phyloP scores from a whole-genome alignment of 2,113 vertebrate genomes.

The Herpetotheres cachinnans region DNA sequence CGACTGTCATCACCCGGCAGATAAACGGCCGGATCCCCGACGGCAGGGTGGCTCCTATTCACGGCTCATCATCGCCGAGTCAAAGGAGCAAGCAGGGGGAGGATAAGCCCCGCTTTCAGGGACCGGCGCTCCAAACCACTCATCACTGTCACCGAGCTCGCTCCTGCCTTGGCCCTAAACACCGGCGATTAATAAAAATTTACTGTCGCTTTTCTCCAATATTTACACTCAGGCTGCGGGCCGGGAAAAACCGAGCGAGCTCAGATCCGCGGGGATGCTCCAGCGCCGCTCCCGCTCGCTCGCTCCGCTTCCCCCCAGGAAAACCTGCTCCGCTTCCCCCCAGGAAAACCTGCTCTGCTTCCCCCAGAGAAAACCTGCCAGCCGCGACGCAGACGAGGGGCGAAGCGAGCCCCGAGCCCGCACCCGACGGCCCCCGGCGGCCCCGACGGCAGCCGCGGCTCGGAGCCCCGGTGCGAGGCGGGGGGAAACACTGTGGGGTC shows the following conservation, averaged over 20 bases:
- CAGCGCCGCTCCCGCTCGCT: too few species aligned
- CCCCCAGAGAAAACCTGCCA: not conserved
- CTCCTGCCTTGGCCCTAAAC: conserved; percentile 30
- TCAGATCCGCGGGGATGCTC: not conserved
- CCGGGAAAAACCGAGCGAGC: not conserved
- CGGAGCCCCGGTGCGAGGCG: not conserved
- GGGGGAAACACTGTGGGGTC: not conserved
- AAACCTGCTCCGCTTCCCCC: not conserved
- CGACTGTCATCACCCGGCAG: conserved; percentile 73
- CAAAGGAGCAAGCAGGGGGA: conserved; percentile 32
- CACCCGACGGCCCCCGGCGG: not conserved
- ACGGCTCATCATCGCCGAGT: conserved; percentile 65
- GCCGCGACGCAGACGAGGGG: not conserved
- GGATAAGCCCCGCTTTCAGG: conserved; percentile 66
- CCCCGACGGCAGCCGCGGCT: not conserved
- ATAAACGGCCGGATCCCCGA: conserved; percentile 65
- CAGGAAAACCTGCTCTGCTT: not conserved
- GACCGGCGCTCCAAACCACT: conserved; percentile 59
- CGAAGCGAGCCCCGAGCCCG: not conserved
- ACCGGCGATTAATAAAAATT: conserved; percentile 46
- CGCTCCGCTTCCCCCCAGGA: not conserved
- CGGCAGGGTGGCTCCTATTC: conserved; percentile 66
- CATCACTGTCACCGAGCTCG: conserved; percentile 54
- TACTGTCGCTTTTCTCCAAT: not conserved
- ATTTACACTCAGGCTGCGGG: not conserved